Percentiles rank a stretch among this genome's conserved stretches.
Evolutionary conservation across 2,113 vertebrate species (phyloP).

Genomic region (Ophiodon elongatus): DNA sequence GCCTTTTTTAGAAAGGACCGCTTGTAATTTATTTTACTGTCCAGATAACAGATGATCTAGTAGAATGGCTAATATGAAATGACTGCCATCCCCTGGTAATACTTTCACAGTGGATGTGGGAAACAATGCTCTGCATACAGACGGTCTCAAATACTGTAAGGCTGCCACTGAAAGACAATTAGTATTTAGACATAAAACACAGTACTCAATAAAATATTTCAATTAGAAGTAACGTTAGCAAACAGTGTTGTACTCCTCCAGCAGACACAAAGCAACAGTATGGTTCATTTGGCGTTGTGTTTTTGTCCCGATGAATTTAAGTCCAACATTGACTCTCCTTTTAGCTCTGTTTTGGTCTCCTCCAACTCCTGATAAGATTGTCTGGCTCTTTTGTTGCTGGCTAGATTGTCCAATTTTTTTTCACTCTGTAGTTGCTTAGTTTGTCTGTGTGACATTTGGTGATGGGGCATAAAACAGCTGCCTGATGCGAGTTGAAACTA

Average conservation of each 20-base stretch:
- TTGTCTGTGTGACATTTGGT: not conserved
- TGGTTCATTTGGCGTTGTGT: not conserved
- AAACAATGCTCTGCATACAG: not conserved
- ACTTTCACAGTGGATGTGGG: not conserved
- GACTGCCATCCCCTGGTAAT: constrained; percentile 17
- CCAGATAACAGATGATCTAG: constrained; percentile 36
- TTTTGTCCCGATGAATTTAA: not conserved
- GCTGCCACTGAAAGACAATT: not conserved
- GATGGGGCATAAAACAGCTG: not conserved
- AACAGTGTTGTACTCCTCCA: not conserved
- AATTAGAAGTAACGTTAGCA: not conserved
- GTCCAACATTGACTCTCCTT: not conserved
- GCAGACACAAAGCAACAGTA: too few species aligned
- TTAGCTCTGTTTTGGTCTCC: constrained; percentile 13
- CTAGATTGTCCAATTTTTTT: not conserved
- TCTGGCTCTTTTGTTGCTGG: not conserved
- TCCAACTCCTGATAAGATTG: not conserved
- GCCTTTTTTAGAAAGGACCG: not conserved
- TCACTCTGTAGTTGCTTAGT: not conserved
- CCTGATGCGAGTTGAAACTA: not conserved
- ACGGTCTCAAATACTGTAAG: not conserved
- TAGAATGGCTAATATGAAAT: constrained; percentile 29
- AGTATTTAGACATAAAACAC: not conserved
- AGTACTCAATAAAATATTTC: not conserved
- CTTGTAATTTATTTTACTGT: constrained; percentile 19